Evolutionary conservation across 2,113 vertebrate species (phyloP).

Genomic region (Pollachius pollachius): DNA sequence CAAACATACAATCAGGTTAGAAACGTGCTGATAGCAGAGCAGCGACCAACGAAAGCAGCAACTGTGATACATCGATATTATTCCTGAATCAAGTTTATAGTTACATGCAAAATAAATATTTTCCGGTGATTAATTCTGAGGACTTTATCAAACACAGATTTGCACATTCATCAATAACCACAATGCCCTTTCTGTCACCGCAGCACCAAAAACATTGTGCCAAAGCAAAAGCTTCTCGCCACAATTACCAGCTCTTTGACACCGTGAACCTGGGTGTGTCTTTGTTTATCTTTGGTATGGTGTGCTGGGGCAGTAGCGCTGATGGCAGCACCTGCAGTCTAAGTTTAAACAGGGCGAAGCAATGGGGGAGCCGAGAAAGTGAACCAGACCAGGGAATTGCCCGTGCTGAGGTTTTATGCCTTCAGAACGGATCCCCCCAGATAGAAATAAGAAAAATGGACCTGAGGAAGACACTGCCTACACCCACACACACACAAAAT

Average conservation of each 20-base stretch:
- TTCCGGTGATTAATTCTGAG: no score
- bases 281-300: no score
- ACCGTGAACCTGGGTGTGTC: no score
- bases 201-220: no score
- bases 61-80: background rate
- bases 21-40: background rate
- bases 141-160: no score
- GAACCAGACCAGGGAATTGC: constrained; percentile 21
- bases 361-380: constrained; percentile 8
- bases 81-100: no score
- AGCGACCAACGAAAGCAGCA: background rate
- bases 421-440: constrained; percentile 52
- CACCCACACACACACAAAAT: background rate
- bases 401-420: constrained; percentile 39
- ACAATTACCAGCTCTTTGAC: no score
- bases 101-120: no score
- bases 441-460: constrained; percentile 61
- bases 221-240: no score
- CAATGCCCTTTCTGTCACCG: no score
- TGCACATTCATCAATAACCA: no score
- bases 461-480: constrained; percentile 4
- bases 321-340: constrained; percentile 33
- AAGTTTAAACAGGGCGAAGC: background rate
- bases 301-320: constrained; percentile 7
- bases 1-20: constrained; percentile 26